Evolutionary conservation across 2,113 vertebrate genomes (phyloP), one percentile per base, ranked within the genome.

Genomic region (Pyxicephalus adspersus): DNA sequence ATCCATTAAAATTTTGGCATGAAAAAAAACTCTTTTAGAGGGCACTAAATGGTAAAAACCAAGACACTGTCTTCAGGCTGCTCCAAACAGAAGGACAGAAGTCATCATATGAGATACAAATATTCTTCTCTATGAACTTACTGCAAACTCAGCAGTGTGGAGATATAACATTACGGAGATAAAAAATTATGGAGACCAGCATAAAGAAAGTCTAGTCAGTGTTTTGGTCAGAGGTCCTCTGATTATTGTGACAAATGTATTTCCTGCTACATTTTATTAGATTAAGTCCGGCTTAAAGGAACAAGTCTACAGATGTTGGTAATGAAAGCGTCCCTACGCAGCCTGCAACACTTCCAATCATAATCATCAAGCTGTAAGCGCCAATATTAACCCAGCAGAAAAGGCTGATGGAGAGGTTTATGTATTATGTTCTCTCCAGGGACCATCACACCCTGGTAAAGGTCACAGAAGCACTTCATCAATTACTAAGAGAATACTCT

Each of bases 401-500:
- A 84, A 71, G 84, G 83, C 87, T 87, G 77, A 71, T 0, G 7
- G 84, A 76, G 85, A 83, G 86, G 75, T 86, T 87, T 87, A 86
- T 83, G 70, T 81, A 83, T 67, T 85, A 65, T 71, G 86, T 85
- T 85, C 86, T 79, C 86, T 84, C 89, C 63, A 78, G 86, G 84
- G 88, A 18, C 83, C 83, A 83, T 80, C 15, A 29, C 67, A 84
- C 64, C 80, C 88, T 89, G 86, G 80, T 81, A 89, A 90, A 90
- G 90, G 86, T 90, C 88, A 91, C 75, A 76, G 83, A 83, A 79
- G 85, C 83, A 89, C 84, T 86, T 87, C 88, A 90, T 89, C 88
- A 86, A 83, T 90, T 87, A 85, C 86, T 38, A 16, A 77, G 78
- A 73, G 63, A 84, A 87, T 76, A 87, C 64, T 60, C 25, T 18